Evolutionary conservation across 1,140 invertebrate genomes (phyloP).

Genomic region (Drosophila pseudoananassae): DNA sequence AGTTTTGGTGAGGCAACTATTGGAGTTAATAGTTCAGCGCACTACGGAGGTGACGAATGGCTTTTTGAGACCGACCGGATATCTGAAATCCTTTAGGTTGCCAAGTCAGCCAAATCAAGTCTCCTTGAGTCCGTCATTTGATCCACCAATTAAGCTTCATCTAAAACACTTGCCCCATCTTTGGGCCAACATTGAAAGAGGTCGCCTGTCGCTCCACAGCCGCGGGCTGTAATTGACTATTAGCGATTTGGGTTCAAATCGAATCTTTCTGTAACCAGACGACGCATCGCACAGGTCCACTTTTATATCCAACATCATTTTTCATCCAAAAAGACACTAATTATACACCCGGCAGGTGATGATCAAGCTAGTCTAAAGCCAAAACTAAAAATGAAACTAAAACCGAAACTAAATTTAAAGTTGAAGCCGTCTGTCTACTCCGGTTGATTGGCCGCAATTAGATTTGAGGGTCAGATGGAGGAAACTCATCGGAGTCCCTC

Average conservation of each 20-base stretch:
- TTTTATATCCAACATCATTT: slow-evolving; percentile 52
- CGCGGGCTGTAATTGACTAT: slow-evolving; percentile 62
- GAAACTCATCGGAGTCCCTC: slow-evolving; percentile 27
- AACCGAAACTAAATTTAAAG: slow-evolving; percentile 35
- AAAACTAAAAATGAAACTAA: slow-evolving; percentile 12
- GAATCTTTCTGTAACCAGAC: slow-evolving; percentile 48
- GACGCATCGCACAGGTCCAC: slow-evolving; percentile 14
- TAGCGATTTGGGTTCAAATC: slow-evolving; percentile 42
- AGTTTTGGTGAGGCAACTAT: slow-evolving; percentile 27
- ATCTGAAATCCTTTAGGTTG: background rate
- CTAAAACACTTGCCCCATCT: slow-evolving; percentile 39
- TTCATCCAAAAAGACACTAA: slow-evolving; percentile 59
- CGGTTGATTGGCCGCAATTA: slow-evolving; percentile 63
- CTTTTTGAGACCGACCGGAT: background rate
- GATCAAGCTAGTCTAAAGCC: slow-evolving; percentile 40
- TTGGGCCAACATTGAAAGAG: slow-evolving; percentile 49
- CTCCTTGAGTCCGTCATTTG: background rate
- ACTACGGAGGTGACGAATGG: slow-evolving; percentile 11
- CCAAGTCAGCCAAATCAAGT: background rate
- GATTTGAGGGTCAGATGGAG: slow-evolving; percentile 49
- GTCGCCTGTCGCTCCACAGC: slow-evolving; percentile 50
- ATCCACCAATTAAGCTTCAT: background rate
- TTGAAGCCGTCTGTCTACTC: slow-evolving; percentile 35
- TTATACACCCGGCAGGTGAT: slow-evolving; percentile 68
- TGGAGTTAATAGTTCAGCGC: slow-evolving; percentile 31